phyloP scores from a whole-genome alignment of 2,888 invertebrate genomes.

The Xestia xanthographa region DNA sequence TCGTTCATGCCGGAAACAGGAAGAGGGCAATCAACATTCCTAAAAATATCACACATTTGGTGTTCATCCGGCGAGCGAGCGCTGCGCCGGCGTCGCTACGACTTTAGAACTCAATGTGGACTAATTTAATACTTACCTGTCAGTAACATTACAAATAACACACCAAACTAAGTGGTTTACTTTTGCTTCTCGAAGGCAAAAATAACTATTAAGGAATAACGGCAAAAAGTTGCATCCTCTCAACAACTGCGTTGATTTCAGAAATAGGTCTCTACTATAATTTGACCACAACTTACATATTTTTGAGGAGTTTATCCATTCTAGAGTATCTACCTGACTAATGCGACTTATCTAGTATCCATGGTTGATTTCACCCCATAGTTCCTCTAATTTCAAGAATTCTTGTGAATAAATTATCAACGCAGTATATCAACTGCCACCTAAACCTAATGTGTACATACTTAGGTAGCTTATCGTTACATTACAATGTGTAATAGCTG shows the following conservation, averaged over 20 bases:
- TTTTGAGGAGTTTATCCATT: not conserved
- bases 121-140: conserved; percentile 59
- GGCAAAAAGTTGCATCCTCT: not conserved
- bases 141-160: conserved; percentile 57
- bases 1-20: conserved; percentile 87
- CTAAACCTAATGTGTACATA: conserved; percentile 75
- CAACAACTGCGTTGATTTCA: not conserved
- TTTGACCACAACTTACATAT: not conserved
- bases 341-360: conserved; percentile 13
- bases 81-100: conserved; percentile 62
- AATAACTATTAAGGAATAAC: not conserved
- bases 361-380: not conserved
- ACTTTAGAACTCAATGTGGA: conserved; percentile 59
- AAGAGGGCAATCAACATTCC: conserved; percentile 89
- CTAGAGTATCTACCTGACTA: not conserved
- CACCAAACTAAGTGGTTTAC: conserved; percentile 33
- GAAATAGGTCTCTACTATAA: conserved; percentile 6
- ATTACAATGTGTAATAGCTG: conserved; percentile 87
- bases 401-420: conserved; percentile 61
- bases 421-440: conserved; percentile 61
- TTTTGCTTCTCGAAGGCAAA: conserved; percentile 21
- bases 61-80: conserved; percentile 85
- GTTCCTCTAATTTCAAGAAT: conserved; percentile 49
- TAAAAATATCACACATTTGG: conserved; percentile 91
- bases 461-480: conserved; percentile 84